A percentile compares a stretch with the other conserved stretches of the same genome.
phyloP scores from a whole-genome alignment of 1,140 invertebrate species.

The Hycleus cichorii region DNA sequence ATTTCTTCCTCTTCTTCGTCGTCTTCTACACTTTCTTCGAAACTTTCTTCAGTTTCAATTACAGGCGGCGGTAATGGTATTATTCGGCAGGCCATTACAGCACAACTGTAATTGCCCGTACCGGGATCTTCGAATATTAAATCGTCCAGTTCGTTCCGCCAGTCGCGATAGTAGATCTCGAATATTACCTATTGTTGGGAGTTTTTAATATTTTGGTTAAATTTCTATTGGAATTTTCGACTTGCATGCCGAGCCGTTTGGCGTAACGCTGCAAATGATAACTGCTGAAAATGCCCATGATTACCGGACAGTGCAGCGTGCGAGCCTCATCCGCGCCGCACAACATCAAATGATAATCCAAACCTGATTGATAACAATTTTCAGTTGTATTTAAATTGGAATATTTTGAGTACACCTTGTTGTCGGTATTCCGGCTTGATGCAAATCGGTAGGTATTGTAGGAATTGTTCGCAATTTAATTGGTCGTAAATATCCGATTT shows the following conservation, averaged over 20 bases:
- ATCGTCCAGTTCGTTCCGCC: conserved; percentile 45
- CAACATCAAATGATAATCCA: conserved; percentile 45
- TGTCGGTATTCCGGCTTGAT: conserved; percentile 41
- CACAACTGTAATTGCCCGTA: conserved; percentile 51
- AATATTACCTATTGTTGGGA: conserved; percentile 27
- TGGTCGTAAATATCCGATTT: conserved; percentile 38
- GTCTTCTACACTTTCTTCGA: too few relatives aligned
- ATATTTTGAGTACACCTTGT: conserved; percentile 26
- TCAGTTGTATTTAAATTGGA: too few relatives aligned
- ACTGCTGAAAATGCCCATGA: conserved; percentile 50
- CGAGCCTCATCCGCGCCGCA: conserved; percentile 42
- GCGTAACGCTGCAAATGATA: conserved; percentile 44
- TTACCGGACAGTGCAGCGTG: conserved; percentile 42
- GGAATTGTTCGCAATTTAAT: conserved; percentile 35
- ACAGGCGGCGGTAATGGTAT: conserved; percentile 17
- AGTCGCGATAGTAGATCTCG: conserved; percentile 50
- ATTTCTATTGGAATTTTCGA: not conserved
- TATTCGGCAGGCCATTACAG: conserved; percentile 45
- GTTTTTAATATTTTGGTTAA: not conserved
- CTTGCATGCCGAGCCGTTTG: conserved; percentile 42
- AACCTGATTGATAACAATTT: not conserved
- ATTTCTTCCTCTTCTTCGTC: too few relatives aligned
- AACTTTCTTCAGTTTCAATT: too few relatives aligned
- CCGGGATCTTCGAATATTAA: conserved; percentile 51
- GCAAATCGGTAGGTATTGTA: conserved; percentile 39